Evolutionary conservation across 2,113 vertebrate species (phyloP).

Genomic region (Crotophaga sulcirostris): DNA sequence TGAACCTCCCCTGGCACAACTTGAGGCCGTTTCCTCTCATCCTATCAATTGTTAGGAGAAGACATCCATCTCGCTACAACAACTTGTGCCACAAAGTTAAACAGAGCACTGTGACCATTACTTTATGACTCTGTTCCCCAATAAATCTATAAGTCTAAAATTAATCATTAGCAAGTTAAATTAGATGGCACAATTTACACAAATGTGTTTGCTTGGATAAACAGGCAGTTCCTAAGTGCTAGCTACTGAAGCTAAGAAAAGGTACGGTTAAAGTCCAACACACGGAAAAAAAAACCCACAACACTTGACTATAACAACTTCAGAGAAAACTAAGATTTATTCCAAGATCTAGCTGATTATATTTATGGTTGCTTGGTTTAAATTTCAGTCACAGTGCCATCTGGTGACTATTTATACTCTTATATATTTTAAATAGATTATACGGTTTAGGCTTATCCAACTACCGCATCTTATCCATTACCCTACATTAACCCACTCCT

Average conservation of each 20-base stretch:
- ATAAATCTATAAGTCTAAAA: not conserved
- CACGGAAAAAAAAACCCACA: not conserved
- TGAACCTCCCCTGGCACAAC: too few species aligned
- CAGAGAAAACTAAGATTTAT: constrained; percentile 18
- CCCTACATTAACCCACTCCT: not conserved
- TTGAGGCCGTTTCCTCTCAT: too few species aligned
- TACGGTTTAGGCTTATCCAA: not conserved
- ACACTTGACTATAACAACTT: not conserved
- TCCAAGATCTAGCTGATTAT: not conserved
- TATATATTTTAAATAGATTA: constrained; percentile 14
- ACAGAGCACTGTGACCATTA: not conserved
- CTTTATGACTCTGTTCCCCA: not conserved
- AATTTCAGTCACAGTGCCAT: constrained; percentile 67
- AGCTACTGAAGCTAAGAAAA: not conserved
- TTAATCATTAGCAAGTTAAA: not conserved
- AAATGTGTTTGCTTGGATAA: not conserved
- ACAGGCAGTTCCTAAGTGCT: not conserved
- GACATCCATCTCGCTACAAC: too few species aligned
- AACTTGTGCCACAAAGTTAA: not conserved
- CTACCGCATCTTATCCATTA: not conserved
- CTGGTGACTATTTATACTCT: constrained; percentile 60
- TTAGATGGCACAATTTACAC: not conserved
- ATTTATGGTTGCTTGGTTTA: not conserved
- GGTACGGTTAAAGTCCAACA: not conserved
- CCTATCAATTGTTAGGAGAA: too few species aligned